Percentiles rank a stretch among this genome's conserved stretches.
Conservation (phyloP, 2,113 vertebrate genomes). For the Scalopus aquaticus region DNA sequence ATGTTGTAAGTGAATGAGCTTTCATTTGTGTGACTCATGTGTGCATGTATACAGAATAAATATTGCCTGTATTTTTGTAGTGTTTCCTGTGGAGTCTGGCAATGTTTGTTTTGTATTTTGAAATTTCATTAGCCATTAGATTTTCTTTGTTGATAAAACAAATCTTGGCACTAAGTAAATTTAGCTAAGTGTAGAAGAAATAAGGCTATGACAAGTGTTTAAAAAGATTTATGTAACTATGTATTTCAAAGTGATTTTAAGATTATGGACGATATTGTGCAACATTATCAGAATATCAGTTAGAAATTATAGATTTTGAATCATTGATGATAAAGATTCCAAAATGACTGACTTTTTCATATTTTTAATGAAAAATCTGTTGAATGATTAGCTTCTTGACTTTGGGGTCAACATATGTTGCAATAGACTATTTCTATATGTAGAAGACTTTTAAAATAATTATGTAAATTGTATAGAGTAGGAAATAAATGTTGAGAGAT, state of each 20-base stretch:
- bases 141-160: neutral
- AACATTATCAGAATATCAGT: constrained; percentile 8
- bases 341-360: constrained; percentile 6
- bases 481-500: neutral
- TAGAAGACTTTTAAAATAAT: neutral
- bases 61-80: neutral
- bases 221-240: constrained; percentile 3
- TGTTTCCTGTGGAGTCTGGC: neutral
- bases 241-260: constrained; percentile 11
- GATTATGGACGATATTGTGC: neutral
- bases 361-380: constrained; percentile 12
- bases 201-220: neutral
- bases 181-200: neutral
- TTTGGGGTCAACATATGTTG: neutral
- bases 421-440: neutral
- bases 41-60: neutral
- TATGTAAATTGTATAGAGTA: neutral
- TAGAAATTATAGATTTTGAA: neutral
- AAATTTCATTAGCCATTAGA: neutral
- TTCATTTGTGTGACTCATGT: neutral
- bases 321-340: neutral
- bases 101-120: neutral
- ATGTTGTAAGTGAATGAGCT: neutral
- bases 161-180: constrained; percentile 5
- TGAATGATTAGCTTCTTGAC: constrained; percentile 26